phyloP scores from a whole-genome alignment of 2,113 vertebrate species.

The Corythaeola cristata region DNA sequence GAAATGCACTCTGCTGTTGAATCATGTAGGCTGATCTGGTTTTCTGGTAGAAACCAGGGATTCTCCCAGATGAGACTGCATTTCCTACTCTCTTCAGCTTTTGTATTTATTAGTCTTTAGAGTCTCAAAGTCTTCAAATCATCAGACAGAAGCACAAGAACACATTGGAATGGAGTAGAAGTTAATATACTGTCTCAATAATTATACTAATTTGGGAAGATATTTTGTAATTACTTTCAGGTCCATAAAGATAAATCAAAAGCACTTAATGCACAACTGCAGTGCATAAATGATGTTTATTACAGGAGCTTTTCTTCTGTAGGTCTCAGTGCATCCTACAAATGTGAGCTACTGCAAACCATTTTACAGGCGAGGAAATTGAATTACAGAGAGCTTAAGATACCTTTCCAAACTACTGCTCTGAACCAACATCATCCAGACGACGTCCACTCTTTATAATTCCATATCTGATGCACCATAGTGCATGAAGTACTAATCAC shows the following conservation, averaged over 20 bases:
- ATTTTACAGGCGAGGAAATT: background rate
- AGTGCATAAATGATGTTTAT: background rate
- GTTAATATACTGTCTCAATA: background rate
- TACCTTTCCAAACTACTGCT: background rate
- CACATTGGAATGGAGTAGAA: background rate
- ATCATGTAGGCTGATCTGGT: background rate
- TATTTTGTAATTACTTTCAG: background rate
- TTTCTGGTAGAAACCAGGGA: background rate
- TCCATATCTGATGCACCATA: background rate
- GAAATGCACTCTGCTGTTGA: background rate
- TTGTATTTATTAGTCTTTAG: background rate
- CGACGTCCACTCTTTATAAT: background rate
- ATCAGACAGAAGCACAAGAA: background rate
- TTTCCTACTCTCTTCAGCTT: background rate
- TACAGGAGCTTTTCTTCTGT: background rate
- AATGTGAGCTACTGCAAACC: background rate
- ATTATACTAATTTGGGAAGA: background rate
- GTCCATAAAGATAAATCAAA: background rate
- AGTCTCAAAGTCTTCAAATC: background rate
- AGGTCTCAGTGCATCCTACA: background rate
- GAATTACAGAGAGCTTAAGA: background rate
- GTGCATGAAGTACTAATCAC: background rate
- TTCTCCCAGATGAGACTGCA: background rate
- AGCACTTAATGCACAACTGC: background rate
- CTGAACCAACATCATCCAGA: background rate